These are phyloP conservation scores for Lordiphosa clarofinis DNA, from an alignment of 1,140 invertebrate species.

Conservation along the genomic window DNA sequence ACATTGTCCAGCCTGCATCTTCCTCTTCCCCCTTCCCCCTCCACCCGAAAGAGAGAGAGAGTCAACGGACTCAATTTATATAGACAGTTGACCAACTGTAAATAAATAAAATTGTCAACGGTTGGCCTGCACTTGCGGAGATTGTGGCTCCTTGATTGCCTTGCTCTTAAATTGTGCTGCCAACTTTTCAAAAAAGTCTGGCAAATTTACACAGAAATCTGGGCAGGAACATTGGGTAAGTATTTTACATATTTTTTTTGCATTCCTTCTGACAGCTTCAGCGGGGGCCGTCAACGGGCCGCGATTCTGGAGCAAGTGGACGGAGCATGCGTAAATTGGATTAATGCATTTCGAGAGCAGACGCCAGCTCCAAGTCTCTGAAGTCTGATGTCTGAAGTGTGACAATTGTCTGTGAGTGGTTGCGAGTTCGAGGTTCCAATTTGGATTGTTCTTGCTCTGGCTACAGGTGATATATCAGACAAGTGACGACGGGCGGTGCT, in stretches of 20 bases:
- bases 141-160: slow-evolving; percentile 72
- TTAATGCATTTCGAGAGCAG: slow-evolving; percentile 75
- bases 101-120: slow-evolving; percentile 77
- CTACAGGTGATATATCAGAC: slow-evolving; percentile 76
- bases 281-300: slow-evolving; percentile 45
- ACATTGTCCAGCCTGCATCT: slow-evolving; percentile 53
- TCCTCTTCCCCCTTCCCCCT: no score
- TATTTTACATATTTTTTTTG: slow-evolving; percentile 50
- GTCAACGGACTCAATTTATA: slow-evolving; percentile 68
- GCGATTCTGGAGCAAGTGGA: slow-evolving; percentile 64
- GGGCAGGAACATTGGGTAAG: slow-evolving; percentile 30
- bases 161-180: slow-evolving; percentile 76
- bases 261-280: slow-evolving; percentile 63
- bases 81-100: slow-evolving; percentile 72
- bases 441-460: slow-evolving; percentile 47
- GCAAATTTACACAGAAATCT: slow-evolving; percentile 77
- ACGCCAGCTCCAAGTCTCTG: slow-evolving; percentile 25
- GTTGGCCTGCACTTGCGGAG: slow-evolving; percentile 60
- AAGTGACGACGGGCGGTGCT: slow-evolving; percentile 66
- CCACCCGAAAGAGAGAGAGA: slow-evolving; percentile 2
- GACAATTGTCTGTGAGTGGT: slow-evolving; percentile 61
- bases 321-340: slow-evolving; percentile 73
- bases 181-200: slow-evolving; percentile 68
- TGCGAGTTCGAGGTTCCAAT: slow-evolving; percentile 46
- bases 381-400: slow-evolving; percentile 49